Percentiles rank a stretch among this genome's conserved stretches.
Conservation (phyloP, 2,888 invertebrate species). For the Herminia tarsipennalis region DNA sequence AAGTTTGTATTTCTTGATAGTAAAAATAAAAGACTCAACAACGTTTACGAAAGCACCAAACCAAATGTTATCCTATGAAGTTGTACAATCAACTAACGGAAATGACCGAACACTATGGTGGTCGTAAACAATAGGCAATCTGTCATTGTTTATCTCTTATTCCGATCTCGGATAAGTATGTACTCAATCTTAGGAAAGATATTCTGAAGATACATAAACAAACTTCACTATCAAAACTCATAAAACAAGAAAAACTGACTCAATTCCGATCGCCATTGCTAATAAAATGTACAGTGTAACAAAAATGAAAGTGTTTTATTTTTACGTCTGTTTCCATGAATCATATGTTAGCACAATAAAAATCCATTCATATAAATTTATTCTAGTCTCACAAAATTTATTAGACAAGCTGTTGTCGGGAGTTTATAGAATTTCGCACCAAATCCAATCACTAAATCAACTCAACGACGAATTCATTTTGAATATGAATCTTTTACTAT, state of each 20-base stretch:
- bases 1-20: no score
- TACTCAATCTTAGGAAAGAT: slow-evolving; percentile 1
- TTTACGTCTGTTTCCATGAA: slow-evolving; percentile 22
- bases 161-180: background rate
- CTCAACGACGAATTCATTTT: slow-evolving; percentile 35
- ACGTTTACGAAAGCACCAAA: no score
- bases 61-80: background rate
- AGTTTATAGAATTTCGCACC: slow-evolving; percentile 40
- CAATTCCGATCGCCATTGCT: background rate
- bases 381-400: slow-evolving; percentile 33
- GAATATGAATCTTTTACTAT: slow-evolving; percentile 32
- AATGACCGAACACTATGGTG: background rate
- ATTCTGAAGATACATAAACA: slow-evolving; percentile 4
- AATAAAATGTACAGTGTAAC: slow-evolving; percentile 18
- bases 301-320: slow-evolving; percentile 12
- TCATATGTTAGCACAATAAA: slow-evolving; percentile 31
- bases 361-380: slow-evolving; percentile 32
- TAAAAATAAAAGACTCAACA: no score
- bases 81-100: background rate
- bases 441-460: slow-evolving; percentile 55
- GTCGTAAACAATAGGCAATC: slow-evolving; percentile 6
- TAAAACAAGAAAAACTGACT: slow-evolving; percentile 5
- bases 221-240: slow-evolving; percentile 1
- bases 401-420: slow-evolving; percentile 38
- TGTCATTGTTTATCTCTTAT: slow-evolving; percentile 6